Evolutionary conservation across 2,797 vertebrate genomes (phyloP).

Genomic region (Squalus acanthias): DNA sequence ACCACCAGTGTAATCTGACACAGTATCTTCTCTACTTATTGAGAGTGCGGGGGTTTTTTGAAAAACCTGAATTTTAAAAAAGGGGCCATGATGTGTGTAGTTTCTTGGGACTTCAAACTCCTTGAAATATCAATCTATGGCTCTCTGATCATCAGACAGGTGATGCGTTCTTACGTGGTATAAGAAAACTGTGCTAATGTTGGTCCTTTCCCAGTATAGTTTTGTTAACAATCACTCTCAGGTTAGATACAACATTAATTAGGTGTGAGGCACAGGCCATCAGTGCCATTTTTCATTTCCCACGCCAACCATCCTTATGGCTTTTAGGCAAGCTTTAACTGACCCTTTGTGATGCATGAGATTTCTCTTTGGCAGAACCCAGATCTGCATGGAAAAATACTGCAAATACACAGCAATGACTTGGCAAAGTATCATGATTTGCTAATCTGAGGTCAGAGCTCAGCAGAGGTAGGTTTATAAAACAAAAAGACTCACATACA

Average conservation of each 20-base stretch:
- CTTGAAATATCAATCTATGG: not conserved
- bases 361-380: not conserved
- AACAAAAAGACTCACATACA: not conserved
- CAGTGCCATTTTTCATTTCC: not conserved
- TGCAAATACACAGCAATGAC: not conserved
- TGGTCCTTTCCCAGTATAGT: not conserved
- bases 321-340: not conserved
- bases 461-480: not conserved
- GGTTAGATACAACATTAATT: not conserved
- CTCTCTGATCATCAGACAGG: not conserved
- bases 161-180: not conserved
- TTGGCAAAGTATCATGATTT: not conserved
- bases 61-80: not conserved
- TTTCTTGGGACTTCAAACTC: not conserved
- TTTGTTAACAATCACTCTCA: not conserved
- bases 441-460: not conserved
- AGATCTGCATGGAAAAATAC: not conserved
- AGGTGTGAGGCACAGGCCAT: not conserved
- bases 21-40: not conserved
- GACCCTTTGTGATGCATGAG: not conserved
- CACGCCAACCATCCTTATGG: not conserved
- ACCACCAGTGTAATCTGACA: not conserved
- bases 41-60: not conserved
- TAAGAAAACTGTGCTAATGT: not conserved
- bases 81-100: not conserved